Percentiles rank a stretch among this genome's conserved stretches.
These are phyloP conservation scores for Microcebus lehilahytsara DNA, from an alignment of 2,113 vertebrate genomes.

Conservation along the genomic window DNA sequence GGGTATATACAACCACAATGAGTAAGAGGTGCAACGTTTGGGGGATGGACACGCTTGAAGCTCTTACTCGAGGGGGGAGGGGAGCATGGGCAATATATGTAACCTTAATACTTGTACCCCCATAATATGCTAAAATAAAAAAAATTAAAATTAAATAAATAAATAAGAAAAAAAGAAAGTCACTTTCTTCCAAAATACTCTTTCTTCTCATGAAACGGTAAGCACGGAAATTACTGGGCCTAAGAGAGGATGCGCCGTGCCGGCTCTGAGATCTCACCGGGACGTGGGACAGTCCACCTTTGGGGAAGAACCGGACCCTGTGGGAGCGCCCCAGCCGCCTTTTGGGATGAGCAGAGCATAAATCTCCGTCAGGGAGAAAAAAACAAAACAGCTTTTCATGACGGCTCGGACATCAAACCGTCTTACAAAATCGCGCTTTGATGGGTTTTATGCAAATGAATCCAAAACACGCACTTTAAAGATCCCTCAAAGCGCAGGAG, in stretches of 20 bases:
- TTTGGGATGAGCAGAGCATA: not conserved
- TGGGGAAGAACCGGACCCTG: not conserved
- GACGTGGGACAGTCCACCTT: not conserved
- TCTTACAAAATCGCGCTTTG: not conserved
- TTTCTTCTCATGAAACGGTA: slow-evolving; percentile 50
- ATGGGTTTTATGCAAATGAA: not conserved
- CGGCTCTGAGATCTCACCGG: not conserved
- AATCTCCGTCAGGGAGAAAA: not conserved
- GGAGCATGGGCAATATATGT: too few species aligned
- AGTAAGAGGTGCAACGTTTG: too few species aligned
- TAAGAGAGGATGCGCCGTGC: not conserved
- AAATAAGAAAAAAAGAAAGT: not conserved
- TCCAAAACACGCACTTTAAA: not conserved
- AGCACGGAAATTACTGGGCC: slow-evolving; percentile 64
- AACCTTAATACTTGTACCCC: too few species aligned
- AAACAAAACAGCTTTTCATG: not conserved
- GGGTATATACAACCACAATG: too few species aligned
- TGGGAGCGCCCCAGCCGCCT: fast-evolving
- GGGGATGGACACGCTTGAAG: too few species aligned
- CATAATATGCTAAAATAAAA: too few species aligned
- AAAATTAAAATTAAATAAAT: too few species aligned
- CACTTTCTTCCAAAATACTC: slow-evolving; percentile 64
- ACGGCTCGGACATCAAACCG: not conserved
- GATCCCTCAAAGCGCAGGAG: not conserved
- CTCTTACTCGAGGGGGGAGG: too few species aligned